A percentile compares a stretch with the other conserved stretches of the same genome.
These are phyloP conservation scores for Lysiphlebus fabarum DNA, from an alignment of 1,140 invertebrate species.

Conservation along the genomic window DNA sequence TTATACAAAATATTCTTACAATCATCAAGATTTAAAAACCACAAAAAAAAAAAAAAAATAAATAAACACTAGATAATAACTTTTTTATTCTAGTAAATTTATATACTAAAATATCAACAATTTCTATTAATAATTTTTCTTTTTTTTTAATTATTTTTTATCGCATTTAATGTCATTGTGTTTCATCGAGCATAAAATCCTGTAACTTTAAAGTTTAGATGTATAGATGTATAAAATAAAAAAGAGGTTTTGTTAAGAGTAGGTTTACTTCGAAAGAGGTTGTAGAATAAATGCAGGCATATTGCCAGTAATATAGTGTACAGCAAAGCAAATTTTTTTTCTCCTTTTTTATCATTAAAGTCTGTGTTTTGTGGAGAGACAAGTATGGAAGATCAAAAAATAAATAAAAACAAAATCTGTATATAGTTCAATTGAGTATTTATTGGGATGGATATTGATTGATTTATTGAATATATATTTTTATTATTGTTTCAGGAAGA, in stretches of 20 bases:
- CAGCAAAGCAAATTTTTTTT: too few relatives aligned
- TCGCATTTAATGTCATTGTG: background rate
- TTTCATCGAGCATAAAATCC: constrained; percentile 17
- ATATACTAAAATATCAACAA: background rate
- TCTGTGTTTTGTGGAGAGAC: too few relatives aligned
- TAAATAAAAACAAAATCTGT: background rate
- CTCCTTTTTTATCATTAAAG: too few relatives aligned
- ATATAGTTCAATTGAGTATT: constrained; percentile 21
- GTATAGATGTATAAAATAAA: constrained; percentile 3
- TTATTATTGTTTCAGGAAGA: constrained; percentile 52
- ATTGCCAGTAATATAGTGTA: constrained; percentile 16
- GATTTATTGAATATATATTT: constrained; percentile 47
- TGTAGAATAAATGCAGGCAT: background rate
- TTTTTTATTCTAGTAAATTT: too few relatives aligned
- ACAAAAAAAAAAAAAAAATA: too few relatives aligned
- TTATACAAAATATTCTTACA: background rate
- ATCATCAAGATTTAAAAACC: too few relatives aligned
- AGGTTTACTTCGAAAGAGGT: too few relatives aligned
- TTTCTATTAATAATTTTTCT: constrained; percentile 5
- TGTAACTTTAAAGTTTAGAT: background rate
- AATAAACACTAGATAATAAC: too few relatives aligned
- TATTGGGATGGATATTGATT: constrained; percentile 34
- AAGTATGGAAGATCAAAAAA: background rate
- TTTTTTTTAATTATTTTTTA: too few relatives aligned
- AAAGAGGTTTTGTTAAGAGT: background rate